Conservation (phyloP, 2,113 vertebrate species). For the Antennarius striatus region DNA sequence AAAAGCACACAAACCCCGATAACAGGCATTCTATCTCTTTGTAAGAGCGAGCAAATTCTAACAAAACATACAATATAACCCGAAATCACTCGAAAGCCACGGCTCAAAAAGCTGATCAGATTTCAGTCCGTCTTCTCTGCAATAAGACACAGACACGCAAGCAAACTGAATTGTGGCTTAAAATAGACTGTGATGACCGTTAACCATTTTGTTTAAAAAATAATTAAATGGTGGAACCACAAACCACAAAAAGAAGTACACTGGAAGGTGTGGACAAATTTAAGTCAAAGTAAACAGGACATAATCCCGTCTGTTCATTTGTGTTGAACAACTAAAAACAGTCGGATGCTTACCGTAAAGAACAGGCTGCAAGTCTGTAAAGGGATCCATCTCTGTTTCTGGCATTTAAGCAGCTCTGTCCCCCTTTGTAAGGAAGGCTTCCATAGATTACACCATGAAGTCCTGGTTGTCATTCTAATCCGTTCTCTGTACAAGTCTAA, state of each 20-base stretch:
- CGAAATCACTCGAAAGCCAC: not conserved
- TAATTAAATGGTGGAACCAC: not conserved
- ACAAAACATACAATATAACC: not conserved
- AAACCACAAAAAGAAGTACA: not conserved
- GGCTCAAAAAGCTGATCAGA: not conserved
- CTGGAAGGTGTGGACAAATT: not conserved
- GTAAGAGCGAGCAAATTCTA: too few species aligned
- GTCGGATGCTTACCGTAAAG: slow-evolving; percentile 68
- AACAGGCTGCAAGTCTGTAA: slow-evolving; percentile 67
- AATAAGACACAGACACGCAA: not conserved
- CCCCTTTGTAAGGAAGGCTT: slow-evolving; percentile 54
- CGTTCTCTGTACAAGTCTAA: not conserved
- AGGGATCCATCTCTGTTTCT: slow-evolving; percentile 75
- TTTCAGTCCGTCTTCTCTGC: not conserved
- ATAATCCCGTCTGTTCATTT: slow-evolving; percentile 7
- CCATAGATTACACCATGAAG: slow-evolving; percentile 50
- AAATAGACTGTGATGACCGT: not conserved
- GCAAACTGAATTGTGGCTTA: not conserved
- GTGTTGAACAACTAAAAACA: not conserved
- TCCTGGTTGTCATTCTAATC: slow-evolving; percentile 52
- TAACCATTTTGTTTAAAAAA: not conserved
- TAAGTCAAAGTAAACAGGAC: slow-evolving; percentile 29
- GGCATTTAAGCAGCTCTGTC: slow-evolving; percentile 50
- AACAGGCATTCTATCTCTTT: too few species aligned
- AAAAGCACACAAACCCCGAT: slow-evolving; percentile 1